Evolutionary conservation across 2,888 invertebrate species (phyloP), one percentile per base, ranked within the genome.

Genomic region (Platynereis dumerilii): DNA sequence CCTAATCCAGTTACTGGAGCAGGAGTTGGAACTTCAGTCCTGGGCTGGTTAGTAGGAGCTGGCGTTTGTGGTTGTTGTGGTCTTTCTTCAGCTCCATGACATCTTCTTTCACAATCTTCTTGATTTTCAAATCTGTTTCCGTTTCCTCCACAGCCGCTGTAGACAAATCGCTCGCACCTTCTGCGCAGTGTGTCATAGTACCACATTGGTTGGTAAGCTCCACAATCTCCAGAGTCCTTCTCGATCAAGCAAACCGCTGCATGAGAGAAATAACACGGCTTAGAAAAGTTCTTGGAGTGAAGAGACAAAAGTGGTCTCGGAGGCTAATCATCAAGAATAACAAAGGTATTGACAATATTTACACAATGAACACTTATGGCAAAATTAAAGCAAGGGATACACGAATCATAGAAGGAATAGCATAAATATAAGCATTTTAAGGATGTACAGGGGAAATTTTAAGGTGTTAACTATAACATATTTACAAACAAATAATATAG

Each of bases 71-170:
- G 48, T 5, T 5, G 48, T 20, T n/a, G 48, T 7, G n/a, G 22
- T 22, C 20, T n/a, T n/a, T 12, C 48, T 20, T 22, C 20, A 48
- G n/a, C 7, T 5, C 22, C 48, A 12, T 48, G 48, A 60, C 67
- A 67, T 15, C 44, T 26, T 15, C 39, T 42, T 39, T 73, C 67
- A 71, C 81, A 81, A n/a, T 73, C 74, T 26, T 74, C 69, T 53
- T 72, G 65, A 12, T 73, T 73, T 34, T 65, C 68, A 85, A 95
- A 95, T 61, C 92, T 87, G 83, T 95, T 95, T 58, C 57, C 62
- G 65, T 96, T 96, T 67, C 95, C 96, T 62, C 89, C 89, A 79
- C 95, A 95, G 39, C 95, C 96, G 60, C 92, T 90, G 81, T 91
- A 96, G 44, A 89, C 88, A 84, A 95, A 94, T 75, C 87, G 87